phyloP scores from a whole-genome alignment of 2,113 vertebrate genomes.

The Lates calcarifer region DNA sequence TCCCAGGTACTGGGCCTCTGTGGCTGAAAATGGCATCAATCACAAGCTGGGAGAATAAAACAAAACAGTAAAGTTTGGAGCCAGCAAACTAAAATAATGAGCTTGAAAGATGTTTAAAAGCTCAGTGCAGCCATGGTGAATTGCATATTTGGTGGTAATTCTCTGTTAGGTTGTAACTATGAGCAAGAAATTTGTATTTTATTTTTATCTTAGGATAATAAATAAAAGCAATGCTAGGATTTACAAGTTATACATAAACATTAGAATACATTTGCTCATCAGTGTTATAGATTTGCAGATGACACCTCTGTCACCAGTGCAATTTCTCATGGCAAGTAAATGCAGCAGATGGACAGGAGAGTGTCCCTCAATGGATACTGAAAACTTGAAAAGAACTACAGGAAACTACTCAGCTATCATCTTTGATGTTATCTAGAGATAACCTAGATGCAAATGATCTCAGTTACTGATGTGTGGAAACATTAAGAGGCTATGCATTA shows the following conservation, averaged over 20 bases:
- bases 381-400: neutral
- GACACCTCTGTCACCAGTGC: neutral
- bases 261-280: neutral
- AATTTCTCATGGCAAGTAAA: neutral
- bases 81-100: neutral
- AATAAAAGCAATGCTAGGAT: neutral
- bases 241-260: neutral
- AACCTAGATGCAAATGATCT: neutral
- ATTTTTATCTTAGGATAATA: neutral
- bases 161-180: too few species aligned
- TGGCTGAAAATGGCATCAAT: neutral
- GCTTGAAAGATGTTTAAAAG: neutral
- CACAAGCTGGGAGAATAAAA: neutral
- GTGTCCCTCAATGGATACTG: neutral
- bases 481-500: neutral
- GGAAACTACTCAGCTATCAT: neutral
- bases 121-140: too few species aligned
- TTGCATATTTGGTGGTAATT: too few species aligned
- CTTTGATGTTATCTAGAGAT: neutral
- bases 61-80: neutral
- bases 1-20: neutral
- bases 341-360: neutral
- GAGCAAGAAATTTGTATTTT: neutral
- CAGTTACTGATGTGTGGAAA: neutral
- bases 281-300: neutral